Base-by-base conservation (phyloP, 2,888 invertebrate genomes). In the Steromphala cineraria region DNA sequence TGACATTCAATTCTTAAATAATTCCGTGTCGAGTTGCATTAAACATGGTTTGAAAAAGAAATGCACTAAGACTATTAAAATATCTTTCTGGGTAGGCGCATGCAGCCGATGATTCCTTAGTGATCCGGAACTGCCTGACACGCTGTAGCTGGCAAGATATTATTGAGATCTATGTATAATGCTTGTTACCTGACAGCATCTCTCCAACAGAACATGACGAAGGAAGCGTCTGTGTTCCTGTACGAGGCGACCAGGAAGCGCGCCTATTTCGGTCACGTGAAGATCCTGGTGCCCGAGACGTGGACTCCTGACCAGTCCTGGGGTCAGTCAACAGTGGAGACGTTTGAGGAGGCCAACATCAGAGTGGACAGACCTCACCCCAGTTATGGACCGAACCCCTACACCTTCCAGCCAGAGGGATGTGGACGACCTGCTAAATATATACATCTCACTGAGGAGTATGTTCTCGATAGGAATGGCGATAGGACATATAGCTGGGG, bases 201-300 rank as follows among this genome's bases (percentile, higher is more conserved):
- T 7, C 36, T 36, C 2, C 36, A 36, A 36, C 74, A 95, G 95
- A 92, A 92, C 83, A 94, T 95, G 79, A 93, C 95, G 84, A 94
- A 93, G 74, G 93, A 94, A 85, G 94, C 95, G n/a, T 95, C 95
- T 1, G 93, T 94, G 85, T 94, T 94, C 85, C 93, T 95, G 62
- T 94, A 95, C 89, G 93, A 93, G 81, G 95, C 95, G n/a, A 94
- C 95, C 78, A 94, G 95, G 94, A 89, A 85, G 31, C 83, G 83
- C 0, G 80, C 84, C 0, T 88, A 84, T 74, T 94, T 95, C 88
- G 94, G 95, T 81, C 94, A 94, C 55, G 94, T 95, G 82, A 95
- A 94, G 80, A 94, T 96, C 76, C 92, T 95, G 81, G 93, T 96
- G 82, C 96, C 95, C 7, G 90, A 94, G 55, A 93, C 94, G 53